These are phyloP conservation scores for Fistularia commersonii DNA, from an alignment of 2,797 vertebrate species.

Conservation along the genomic window DNA sequence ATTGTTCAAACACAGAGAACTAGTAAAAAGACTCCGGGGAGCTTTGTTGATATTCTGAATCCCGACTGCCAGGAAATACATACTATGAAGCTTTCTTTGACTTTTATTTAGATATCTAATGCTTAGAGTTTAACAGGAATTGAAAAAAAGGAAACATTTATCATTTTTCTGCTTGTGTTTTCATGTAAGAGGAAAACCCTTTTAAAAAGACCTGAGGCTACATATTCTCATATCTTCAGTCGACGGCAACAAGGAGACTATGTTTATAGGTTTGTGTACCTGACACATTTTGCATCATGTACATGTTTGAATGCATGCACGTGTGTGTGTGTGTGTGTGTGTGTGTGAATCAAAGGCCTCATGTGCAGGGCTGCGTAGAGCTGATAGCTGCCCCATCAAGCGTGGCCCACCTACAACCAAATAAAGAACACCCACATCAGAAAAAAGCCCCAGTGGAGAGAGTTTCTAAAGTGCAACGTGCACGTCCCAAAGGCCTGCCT, in stretches of 20 bases:
- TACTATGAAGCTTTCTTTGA: too few relatives aligned
- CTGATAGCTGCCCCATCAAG: conserved; percentile 71
- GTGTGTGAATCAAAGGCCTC: conserved; percentile 62
- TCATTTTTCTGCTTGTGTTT: too few relatives aligned
- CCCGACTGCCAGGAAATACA: too few relatives aligned
- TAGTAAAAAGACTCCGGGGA: too few relatives aligned
- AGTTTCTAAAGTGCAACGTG: conserved; percentile 55
- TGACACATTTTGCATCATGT: background rate
- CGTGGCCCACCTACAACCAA: conserved; percentile 55
- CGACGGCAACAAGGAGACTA: conserved; percentile 28
- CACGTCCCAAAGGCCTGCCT: conserved; percentile 50
- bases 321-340: conserved; percentile 25
- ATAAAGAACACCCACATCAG: conserved; percentile 46
- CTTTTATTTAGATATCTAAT: too few relatives aligned
- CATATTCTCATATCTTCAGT: background rate
- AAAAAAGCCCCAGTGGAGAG: conserved; percentile 52
- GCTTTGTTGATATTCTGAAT: too few relatives aligned
- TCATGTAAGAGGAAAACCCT: too few relatives aligned
- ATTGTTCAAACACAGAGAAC: too few relatives aligned
- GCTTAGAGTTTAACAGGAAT: too few relatives aligned
- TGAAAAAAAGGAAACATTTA: too few relatives aligned
- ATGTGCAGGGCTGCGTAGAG: conserved; percentile 60
- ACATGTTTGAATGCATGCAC: conserved; percentile 21
- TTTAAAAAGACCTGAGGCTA: too few relatives aligned
- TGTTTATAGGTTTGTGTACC: conserved; percentile 8